Percentiles rank a stretch among this genome's conserved stretches.
These are phyloP conservation scores for Misgurnus anguillicaudatus DNA, from an alignment of 2,113 vertebrate species.

Conservation along the genomic window DNA sequence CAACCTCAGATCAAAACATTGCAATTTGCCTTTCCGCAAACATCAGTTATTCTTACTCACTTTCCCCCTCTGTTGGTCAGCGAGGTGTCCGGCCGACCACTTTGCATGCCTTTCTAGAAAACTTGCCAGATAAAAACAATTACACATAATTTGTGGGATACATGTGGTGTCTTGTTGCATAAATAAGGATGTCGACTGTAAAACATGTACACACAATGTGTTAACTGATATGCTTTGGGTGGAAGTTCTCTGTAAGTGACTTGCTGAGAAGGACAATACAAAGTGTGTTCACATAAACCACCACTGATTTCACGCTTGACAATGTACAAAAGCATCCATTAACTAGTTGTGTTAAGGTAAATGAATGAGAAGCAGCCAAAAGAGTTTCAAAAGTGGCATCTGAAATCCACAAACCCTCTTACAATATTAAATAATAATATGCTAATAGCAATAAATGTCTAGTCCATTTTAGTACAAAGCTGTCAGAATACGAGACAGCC, in stretches of 20 bases:
- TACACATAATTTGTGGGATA: background rate
- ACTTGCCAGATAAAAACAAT: background rate
- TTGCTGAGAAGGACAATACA: background rate
- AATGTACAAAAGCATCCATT: background rate
- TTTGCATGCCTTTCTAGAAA: background rate
- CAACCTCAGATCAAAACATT: background rate
- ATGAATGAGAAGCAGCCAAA: no score
- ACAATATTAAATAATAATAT: background rate
- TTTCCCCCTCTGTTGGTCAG: conserved; percentile 74
- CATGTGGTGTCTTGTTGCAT: background rate
- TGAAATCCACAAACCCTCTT: background rate
- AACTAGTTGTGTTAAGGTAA: background rate
- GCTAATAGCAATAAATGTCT: background rate
- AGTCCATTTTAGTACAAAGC: background rate
- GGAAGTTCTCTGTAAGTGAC: no score
- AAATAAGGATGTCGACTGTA: no score
- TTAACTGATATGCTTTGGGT: no score
- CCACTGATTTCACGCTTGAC: background rate
- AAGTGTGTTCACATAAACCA: background rate
- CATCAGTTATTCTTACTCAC: conserved; percentile 61
- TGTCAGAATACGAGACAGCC: conserved; percentile 47
- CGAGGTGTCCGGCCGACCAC: background rate
- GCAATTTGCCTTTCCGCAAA: background rate
- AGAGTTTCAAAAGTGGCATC: background rate
- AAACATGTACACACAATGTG: no score